These are phyloP conservation scores for Selenia dentaria DNA, from an alignment of 2,888 invertebrate genomes.

Conservation along the genomic window DNA sequence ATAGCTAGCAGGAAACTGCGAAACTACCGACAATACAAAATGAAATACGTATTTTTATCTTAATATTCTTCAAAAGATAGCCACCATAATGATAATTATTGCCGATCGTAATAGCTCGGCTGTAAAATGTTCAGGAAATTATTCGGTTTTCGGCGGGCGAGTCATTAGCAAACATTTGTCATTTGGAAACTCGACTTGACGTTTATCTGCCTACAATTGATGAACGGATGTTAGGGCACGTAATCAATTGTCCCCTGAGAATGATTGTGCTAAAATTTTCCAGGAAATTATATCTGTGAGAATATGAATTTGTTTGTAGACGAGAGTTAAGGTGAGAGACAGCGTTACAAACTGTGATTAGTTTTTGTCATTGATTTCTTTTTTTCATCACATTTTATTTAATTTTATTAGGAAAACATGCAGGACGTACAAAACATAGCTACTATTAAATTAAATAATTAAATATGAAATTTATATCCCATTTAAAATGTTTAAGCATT, in stretches of 20 bases:
- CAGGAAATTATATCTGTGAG: slow-evolving; percentile 45
- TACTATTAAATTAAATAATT: too few relatives aligned
- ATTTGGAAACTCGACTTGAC: slow-evolving; percentile 75
- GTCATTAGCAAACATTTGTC: slow-evolving; percentile 81
- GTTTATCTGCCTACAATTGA: slow-evolving; percentile 77
- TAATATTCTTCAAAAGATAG: background rate
- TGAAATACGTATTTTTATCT: too few relatives aligned
- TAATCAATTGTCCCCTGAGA: slow-evolving; percentile 70
- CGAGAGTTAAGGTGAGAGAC: slow-evolving; percentile 37
- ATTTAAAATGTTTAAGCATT: too few relatives aligned
- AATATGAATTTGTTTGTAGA: slow-evolving; percentile 48
- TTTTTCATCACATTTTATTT: too few relatives aligned
- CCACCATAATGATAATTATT: slow-evolving; percentile 50
- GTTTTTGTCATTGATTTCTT: too few relatives aligned
- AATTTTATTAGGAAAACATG: too few relatives aligned
- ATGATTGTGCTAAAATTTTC: slow-evolving; percentile 62
- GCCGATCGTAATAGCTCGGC: slow-evolving; percentile 49
- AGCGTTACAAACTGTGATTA: slow-evolving; percentile 18
- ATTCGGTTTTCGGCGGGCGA: slow-evolving; percentile 63
- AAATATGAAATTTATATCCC: too few relatives aligned
- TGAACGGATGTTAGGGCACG: slow-evolving; percentile 74
- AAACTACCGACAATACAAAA: too few relatives aligned
- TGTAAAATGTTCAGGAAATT: slow-evolving; percentile 56
- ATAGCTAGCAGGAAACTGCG: too few relatives aligned
- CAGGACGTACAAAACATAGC: too few relatives aligned